Evolutionary conservation across 1,140 invertebrate species (phyloP), one percentile per base, ranked within the genome.

Genomic region (Hesperophylax magnus): DNA sequence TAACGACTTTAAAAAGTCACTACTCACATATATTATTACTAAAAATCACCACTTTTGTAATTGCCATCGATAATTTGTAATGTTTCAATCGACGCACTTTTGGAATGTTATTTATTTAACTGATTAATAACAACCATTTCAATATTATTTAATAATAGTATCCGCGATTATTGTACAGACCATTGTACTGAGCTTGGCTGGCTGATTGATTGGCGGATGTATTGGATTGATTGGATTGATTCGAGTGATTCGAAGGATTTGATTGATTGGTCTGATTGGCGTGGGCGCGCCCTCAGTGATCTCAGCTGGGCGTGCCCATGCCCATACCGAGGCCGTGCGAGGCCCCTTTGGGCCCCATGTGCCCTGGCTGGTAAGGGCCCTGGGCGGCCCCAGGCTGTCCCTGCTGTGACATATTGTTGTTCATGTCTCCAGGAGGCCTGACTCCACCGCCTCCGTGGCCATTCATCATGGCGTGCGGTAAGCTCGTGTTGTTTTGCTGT

Each of bases 261-360:
- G 74, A 15, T 15, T 56, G 52, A 67, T 78, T 71, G 20, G 47
- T 24, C 18, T 69, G 54, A 39, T 39, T 39, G 34, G 34, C 34
- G 87, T 61, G 85, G 85, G 85, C 89, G 86, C 82, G 82, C 82
- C 82, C 82, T 84, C 82, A 84, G 82, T 84, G 89, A 81, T 90
- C 89, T 90, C 89, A 90, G 89, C 89, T 90, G 85, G 88, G 86
- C 84, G 89, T 88, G 3, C 89, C 89, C 17, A 90, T 87, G 34
- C 89, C 88, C 5, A 90, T 87, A 27, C 82, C 82, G n/a, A 84
- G 56, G 31, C 82, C 82, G 34, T 81, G 82, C 1, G 76, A 31
- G 24, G 79, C 58, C 4, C 82, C 80, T 60, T 84, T 84, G 67
- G 89, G 88, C 80, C 89, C 88, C 86, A 90, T 86, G 86, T 90